Evolutionary conservation across 1,140 invertebrate species (phyloP), one percentile per base, ranked within the genome.

Genomic region (Sitobion miscanthi): DNA sequence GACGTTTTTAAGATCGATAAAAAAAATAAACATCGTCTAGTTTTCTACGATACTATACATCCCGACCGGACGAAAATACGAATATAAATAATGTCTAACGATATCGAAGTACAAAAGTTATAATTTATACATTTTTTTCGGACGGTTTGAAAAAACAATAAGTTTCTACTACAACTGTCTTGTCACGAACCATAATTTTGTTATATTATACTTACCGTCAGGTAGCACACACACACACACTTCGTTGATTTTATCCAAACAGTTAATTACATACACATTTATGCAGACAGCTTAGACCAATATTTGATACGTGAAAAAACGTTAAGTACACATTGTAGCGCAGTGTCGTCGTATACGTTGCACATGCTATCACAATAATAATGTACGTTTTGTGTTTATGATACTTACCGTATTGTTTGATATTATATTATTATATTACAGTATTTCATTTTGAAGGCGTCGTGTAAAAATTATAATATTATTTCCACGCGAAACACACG

Each of bases 281-380:
- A 35, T 30, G n/a, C 47, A 47, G 47, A 88, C 86, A 21, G 47
- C 86, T 49, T 17, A n/a, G n/a, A 47, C 86, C 47, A 88, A 88
- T 88, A 87, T 52, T 88, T 49, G 30, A 88, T n/a, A 9, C 17
- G 30, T 88, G 7, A 14, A 88, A 88, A 88, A 88, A 88, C 86
- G 14, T 17, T 54, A 87, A 87, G 47, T 47, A 87, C 85, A 30
- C 85, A 87, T 38, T 45, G 30, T 30, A 23, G 2, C 9, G 20
- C 35, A 35, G 20, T 82, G 54, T 17, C 20, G 7, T 82, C 17
- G 21, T 83, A 85, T 45, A 45, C 83, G 83, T 45, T 20, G n/a
- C 11, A n/a, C 62, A 17, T 77, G 62, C 62, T 6, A 77, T 77
- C n/a, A 77, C 62, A 77, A 77, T 17, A 5, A 62, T 62, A 3